Evolutionary conservation across 2,888 invertebrate species (phyloP), one percentile per base, ranked within the genome.

Genomic region (Tinea semifulvella): DNA sequence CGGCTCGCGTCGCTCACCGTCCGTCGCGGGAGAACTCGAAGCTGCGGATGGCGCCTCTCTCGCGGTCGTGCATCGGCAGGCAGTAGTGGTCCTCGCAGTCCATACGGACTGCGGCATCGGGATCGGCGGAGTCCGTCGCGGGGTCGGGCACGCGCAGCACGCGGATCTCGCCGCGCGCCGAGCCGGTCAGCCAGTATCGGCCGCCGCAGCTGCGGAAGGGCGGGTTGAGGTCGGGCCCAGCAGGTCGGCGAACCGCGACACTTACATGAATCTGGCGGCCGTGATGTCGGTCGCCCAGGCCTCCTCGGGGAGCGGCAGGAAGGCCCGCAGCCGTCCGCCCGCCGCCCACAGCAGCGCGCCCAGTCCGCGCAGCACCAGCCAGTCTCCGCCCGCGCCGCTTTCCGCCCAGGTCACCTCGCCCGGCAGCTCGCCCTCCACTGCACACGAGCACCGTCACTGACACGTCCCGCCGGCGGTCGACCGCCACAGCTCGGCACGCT

Each of bases 31-130:
- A 89, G 49, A 88, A 82, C 46, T 84, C 80, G 45, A 93, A 71
- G 46, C 80, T 76, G 0, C 87, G 84, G 20, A 93, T 83, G 10
- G 72, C 75, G 5, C 92, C 92, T 19, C 88, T 87, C 46, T 84
- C 82, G 36, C 84, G 83, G 60, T 92, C 91, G 58, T 94, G 93
- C 88, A 92, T 90, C 1, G 88, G 79, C 25, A 90, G 68, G 27
- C 81, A 75, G 73, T 88, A 89, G 56, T 85, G 88, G 56, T 92
- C 88, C 1, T 44, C 5, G 47, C 79, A 76, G 51, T 79, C 79
- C 22, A 79, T 54, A 0, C 77, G 65, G n/a, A n/a, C n/a, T n/a
- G n/a, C 3, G 80, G 76, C 2, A 56, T 73, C 1, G 77, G 76
- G 65, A 76, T 75, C 45, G 52, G 53, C 76, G 80, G n/a, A n/a